A percentile compares a stretch with the other conserved stretches of the same genome.
Conservation (phyloP, 2,113 vertebrate species). For the Cyanocitta stelleri region DNA sequence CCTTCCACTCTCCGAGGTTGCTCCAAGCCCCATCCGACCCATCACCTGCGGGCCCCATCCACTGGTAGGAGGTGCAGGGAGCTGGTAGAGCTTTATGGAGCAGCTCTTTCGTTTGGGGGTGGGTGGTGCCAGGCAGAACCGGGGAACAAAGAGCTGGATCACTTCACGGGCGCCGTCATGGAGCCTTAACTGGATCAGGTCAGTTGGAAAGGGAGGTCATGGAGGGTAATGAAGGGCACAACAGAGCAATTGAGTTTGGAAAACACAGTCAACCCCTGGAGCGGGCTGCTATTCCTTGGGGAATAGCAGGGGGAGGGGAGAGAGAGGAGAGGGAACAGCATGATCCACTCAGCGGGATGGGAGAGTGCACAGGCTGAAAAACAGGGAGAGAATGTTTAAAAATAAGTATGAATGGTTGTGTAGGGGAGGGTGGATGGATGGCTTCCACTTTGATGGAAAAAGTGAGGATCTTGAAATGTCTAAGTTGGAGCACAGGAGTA, state of each 20-base stretch:
- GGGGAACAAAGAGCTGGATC: background rate
- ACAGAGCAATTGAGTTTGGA: background rate
- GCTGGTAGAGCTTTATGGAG: background rate
- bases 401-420: background rate
- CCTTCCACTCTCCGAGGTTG: background rate
- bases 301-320: background rate
- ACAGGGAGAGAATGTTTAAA: background rate
- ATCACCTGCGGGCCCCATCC: background rate
- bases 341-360: rapidly evolving
- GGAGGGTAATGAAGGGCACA: background rate
- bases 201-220: background rate
- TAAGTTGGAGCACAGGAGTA: background rate
- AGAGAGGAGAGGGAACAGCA: background rate
- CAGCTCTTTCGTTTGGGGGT: background rate
- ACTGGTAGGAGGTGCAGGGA: background rate
- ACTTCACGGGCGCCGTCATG: rapidly evolving
- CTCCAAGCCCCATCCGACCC: background rate
- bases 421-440: background rate
- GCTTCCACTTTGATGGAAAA: background rate
- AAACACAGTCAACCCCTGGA: background rate
- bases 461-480: background rate
- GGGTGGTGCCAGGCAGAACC: background rate
- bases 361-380: background rate
- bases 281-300: background rate
- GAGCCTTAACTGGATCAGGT: background rate